phyloP scores from a whole-genome alignment of 2,797 vertebrate species.

The Sylvia borin region DNA sequence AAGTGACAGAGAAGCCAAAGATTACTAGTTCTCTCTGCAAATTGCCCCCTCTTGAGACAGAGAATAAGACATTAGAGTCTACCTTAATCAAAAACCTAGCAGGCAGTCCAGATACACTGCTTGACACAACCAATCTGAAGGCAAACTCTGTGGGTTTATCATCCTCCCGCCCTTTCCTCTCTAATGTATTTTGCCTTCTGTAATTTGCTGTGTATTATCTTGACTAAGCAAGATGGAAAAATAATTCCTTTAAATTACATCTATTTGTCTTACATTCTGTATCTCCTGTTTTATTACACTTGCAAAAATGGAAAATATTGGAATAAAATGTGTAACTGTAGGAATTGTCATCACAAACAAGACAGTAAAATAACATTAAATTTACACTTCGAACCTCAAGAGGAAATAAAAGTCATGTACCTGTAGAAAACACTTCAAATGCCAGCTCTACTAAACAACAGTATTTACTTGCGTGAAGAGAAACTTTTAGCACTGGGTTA shows the following conservation, averaged over 20 bases:
- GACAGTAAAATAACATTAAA: neutral
- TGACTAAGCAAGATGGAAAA: neutral
- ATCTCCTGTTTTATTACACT: neutral
- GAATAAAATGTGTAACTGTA: neutral
- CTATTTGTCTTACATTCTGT: neutral
- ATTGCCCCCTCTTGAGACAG: neutral
- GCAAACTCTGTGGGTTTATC: neutral
- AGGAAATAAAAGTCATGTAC: neutral
- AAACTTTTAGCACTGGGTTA: neutral
- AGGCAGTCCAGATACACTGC: neutral
- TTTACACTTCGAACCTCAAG: neutral
- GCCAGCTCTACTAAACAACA: neutral
- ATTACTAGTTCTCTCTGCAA: neutral
- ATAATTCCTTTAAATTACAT: neutral
- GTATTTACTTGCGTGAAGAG: neutral
- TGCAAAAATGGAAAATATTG: neutral
- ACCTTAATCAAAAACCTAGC: neutral
- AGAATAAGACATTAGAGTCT: neutral
- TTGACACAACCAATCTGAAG: neutral
- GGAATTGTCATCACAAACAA: neutral
- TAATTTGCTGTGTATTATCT: neutral
- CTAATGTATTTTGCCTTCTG: neutral
- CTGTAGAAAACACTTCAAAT: neutral
- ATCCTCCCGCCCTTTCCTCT: neutral
- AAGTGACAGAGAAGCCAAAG: neutral